A percentile compares a stretch with the other conserved stretches of the same genome.
Evolutionary conservation across 1,140 invertebrate species (phyloP).

Genomic region (Cyclina sinensis): DNA sequence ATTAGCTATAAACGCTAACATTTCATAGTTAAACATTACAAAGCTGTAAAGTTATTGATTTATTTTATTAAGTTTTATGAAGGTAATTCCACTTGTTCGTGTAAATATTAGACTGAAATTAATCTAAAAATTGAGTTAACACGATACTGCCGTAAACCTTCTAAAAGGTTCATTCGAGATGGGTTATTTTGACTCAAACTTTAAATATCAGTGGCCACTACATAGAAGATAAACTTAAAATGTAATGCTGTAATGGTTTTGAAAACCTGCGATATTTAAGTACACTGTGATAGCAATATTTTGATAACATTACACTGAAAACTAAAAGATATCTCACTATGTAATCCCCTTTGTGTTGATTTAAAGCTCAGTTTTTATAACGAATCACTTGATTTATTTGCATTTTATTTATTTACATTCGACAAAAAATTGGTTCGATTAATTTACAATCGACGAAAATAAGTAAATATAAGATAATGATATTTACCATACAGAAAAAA

Average conservation of each 20-base stretch:
- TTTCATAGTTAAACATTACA: slow-evolving; percentile 2
- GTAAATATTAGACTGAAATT: not conserved
- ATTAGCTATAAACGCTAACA: not conserved
- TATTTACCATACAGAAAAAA: too few relatives aligned
- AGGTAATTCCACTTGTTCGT: not conserved
- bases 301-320: not conserved
- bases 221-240: slow-evolving; percentile 1
- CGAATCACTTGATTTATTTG: too few relatives aligned
- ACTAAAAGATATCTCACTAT: not conserved
- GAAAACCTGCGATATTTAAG: not conserved
- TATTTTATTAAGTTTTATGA: not conserved
- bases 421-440: too few relatives aligned
- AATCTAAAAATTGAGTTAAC: not conserved
- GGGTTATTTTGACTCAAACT: not conserved
- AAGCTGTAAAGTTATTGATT: slow-evolving; percentile 9
- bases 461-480: too few relatives aligned
- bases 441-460: too few relatives aligned
- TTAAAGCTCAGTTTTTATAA: too few relatives aligned
- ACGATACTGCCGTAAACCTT: not conserved
- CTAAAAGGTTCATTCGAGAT: not conserved
- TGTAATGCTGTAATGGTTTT: not conserved
- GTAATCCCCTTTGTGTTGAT: not conserved
- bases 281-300: not conserved
- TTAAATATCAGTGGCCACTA: not conserved
- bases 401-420: too few relatives aligned